Conservation (phyloP, 2,113 vertebrate genomes). For the Saccopteryx leptura region DNA sequence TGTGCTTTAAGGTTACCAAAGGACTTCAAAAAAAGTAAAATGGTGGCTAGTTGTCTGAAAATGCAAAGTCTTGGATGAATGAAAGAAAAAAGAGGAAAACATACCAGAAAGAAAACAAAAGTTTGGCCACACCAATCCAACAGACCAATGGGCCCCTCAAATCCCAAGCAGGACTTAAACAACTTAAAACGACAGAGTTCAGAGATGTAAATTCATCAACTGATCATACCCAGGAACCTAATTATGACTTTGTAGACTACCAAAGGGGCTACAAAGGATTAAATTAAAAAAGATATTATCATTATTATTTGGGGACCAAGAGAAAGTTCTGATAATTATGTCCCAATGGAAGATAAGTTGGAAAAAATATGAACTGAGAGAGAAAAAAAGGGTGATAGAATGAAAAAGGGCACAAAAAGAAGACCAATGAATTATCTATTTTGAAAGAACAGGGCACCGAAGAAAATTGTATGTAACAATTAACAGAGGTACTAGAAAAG, state of each 20-base stretch:
- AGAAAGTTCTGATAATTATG: background rate
- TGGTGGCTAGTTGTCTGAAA: background rate
- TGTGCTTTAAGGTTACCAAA: conserved; percentile 41
- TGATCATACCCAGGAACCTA: background rate
- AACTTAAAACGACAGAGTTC: conserved; percentile 20
- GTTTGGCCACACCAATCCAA: background rate
- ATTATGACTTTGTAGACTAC: background rate
- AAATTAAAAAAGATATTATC: background rate
- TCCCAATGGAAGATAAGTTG: background rate
- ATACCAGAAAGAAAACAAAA: background rate
- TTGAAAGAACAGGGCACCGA: conserved; percentile 52
- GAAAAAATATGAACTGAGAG: background rate
- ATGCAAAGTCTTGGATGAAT: background rate
- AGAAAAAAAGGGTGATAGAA: background rate
- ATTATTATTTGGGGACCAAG: background rate
- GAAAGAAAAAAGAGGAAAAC: background rate
- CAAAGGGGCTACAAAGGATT: background rate
- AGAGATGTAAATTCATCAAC: background rate
- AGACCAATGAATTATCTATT: conserved; percentile 41
- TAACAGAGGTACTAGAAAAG: conserved; percentile 58
- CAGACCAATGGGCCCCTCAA: background rate
- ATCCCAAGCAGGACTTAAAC: conserved; percentile 20
- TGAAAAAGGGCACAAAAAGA: background rate
- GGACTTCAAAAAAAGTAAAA: background rate
- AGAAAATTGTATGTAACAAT: conserved; percentile 69